Percentiles rank a stretch among this genome's conserved stretches.
phyloP scores from a whole-genome alignment of 1,140 invertebrate species.

The Neodiprion fabricii region DNA sequence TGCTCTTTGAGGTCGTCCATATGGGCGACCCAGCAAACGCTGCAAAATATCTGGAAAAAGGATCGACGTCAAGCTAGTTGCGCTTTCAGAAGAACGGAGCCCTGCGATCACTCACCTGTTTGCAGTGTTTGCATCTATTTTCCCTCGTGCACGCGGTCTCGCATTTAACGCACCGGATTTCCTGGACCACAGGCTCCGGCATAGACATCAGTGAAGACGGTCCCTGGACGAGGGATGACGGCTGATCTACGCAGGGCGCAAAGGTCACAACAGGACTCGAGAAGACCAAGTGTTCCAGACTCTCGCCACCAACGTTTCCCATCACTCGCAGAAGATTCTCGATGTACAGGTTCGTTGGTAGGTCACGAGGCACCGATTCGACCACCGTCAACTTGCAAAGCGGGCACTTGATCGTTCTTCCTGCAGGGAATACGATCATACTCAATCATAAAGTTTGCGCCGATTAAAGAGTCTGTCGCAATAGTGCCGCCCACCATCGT shows the following conservation, averaged over 20 bases:
- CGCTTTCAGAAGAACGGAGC: too few relatives aligned
- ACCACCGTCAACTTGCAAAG: slow-evolving; percentile 33
- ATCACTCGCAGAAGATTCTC: slow-evolving; percentile 62
- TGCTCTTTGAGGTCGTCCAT: slow-evolving; percentile 64
- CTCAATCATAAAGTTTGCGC: not conserved
- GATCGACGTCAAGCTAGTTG: slow-evolving; percentile 1
- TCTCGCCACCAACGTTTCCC: slow-evolving; percentile 18
- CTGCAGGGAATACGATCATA: not conserved
- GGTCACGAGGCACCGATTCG: slow-evolving; percentile 44
- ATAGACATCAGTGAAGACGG: not conserved
- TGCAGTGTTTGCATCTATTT: slow-evolving; percentile 64
- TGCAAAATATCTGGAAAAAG: slow-evolving; percentile 61
- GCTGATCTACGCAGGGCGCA: not conserved
- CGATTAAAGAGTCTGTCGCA: too few relatives aligned
- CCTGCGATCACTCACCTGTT: slow-evolving; percentile 54
- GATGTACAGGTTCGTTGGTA: slow-evolving; percentile 68
- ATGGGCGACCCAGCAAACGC: slow-evolving; percentile 64
- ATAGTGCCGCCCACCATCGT: not conserved
- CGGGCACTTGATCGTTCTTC: slow-evolving; percentile 37
- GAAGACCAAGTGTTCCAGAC: not conserved
- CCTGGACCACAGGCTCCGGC: slow-evolving; percentile 28
- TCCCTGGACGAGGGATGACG: not conserved
- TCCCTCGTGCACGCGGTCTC: slow-evolving; percentile 58
- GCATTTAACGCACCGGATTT: slow-evolving; percentile 51
- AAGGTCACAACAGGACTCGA: slow-evolving; percentile 25